phyloP scores from a whole-genome alignment of 2,113 vertebrate species.

The Riparia riparia region DNA sequence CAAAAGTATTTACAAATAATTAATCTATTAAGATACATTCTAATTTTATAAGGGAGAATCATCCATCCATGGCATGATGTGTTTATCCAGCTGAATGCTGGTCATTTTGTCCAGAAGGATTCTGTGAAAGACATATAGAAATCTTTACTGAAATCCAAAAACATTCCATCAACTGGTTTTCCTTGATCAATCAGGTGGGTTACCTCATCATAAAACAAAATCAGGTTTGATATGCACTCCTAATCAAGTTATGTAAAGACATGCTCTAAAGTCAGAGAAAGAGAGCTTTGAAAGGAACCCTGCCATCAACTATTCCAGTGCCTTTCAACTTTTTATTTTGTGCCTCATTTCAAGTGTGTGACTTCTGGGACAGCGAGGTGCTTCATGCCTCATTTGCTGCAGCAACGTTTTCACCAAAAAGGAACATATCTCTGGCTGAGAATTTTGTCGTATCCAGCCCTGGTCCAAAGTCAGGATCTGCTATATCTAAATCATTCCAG shows the following conservation, averaged over 20 bases:
- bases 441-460: constrained; percentile 31
- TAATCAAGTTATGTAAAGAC: background rate
- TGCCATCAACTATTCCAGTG: background rate
- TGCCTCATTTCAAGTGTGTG: constrained; percentile 19
- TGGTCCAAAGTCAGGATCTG: constrained; percentile 2
- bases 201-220: background rate
- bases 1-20: background rate
- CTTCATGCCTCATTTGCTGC: constrained; percentile 33
- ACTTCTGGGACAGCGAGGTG: constrained; percentile 41
- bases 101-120: background rate
- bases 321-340: constrained; percentile 20
- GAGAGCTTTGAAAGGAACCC: background rate
- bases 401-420: background rate
- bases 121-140: background rate
- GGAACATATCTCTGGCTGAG: constrained; percentile 17
- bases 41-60: background rate
- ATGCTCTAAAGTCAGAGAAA: background rate
- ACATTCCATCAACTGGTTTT: background rate
- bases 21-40: background rate
- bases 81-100: background rate
- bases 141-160: background rate
- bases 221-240: background rate
- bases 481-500: constrained; percentile 9
- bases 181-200: background rate
- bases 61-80: background rate